Evolutionary conservation across 2,797 vertebrate genomes (phyloP).

Genomic region (Lithobates sylvaticus): DNA sequence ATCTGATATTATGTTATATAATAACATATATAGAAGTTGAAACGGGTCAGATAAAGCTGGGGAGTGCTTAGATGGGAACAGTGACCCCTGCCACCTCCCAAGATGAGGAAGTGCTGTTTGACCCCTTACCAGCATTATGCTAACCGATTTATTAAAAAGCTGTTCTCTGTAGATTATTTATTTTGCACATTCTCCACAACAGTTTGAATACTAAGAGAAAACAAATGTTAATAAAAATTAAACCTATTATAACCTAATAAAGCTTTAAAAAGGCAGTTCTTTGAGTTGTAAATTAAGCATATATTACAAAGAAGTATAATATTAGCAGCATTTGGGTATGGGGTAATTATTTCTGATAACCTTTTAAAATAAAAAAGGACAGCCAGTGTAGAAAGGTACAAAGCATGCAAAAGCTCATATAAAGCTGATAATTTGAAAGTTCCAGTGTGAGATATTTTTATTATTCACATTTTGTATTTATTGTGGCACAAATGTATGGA

Average conservation of each 20-base stretch:
- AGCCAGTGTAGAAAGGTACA: too few relatives aligned
- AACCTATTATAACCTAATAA: slow-evolving; percentile 2
- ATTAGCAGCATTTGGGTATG: background rate
- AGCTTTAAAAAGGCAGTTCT: background rate
- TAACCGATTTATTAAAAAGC: background rate
- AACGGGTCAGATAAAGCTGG: background rate
- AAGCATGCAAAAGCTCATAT: too few relatives aligned
- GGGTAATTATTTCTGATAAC: background rate
- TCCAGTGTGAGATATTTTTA: too few relatives aligned
- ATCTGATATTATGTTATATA: background rate
- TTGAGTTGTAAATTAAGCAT: background rate
- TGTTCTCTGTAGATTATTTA: background rate
- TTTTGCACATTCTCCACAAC: background rate
- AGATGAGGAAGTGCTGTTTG: background rate
- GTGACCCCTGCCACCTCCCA: slow-evolving; percentile 3
- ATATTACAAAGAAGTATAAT: background rate
- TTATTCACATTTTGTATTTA: too few relatives aligned
- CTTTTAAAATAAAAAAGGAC: too few relatives aligned
- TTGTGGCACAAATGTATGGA: too few relatives aligned
- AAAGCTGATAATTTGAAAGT: too few relatives aligned
- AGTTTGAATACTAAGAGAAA: background rate
- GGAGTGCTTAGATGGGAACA: background rate
- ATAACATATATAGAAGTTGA: background rate
- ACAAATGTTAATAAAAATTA: background rate
- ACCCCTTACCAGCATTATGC: background rate